These are phyloP conservation scores for Achlya flavicornis DNA, from an alignment of 2,888 invertebrate species.

Conservation along the genomic window DNA sequence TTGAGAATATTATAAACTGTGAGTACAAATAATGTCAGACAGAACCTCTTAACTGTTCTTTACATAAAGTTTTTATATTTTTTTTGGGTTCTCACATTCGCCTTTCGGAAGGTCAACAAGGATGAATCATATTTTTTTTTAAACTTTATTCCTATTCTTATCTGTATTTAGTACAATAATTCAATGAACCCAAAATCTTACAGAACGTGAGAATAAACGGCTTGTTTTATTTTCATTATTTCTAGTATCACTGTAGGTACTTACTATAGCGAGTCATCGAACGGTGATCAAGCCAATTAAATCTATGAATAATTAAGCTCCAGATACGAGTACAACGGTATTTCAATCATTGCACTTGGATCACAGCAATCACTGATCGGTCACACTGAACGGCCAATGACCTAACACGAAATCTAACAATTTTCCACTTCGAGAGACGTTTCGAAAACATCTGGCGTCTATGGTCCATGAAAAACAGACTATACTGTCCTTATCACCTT, in stretches of 20 bases:
- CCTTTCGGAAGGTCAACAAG: not conserved
- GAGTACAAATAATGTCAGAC: not conserved
- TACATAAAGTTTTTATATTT: not conserved
- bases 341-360: slow-evolving; percentile 43
- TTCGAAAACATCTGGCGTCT: slow-evolving; percentile 71
- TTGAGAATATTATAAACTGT: not conserved
- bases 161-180: too few species aligned
- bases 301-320: slow-evolving; percentile 7
- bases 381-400: slow-evolving; percentile 69
- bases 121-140: not conserved
- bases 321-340: slow-evolving; percentile 28
- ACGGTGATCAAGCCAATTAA: not conserved
- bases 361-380: slow-evolving; percentile 63
- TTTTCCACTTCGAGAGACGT: slow-evolving; percentile 71
- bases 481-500: slow-evolving; percentile 29
- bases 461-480: slow-evolving; percentile 33
- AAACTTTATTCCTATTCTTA: too few species aligned
- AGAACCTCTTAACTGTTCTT: not conserved
- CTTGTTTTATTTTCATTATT: too few species aligned
- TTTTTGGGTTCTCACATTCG: not conserved
- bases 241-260: too few species aligned
- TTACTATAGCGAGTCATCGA: not conserved
- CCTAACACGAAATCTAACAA: slow-evolving; percentile 71
- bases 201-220: too few species aligned
- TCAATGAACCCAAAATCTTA: too few species aligned